phyloP scores from a whole-genome alignment of 2,113 vertebrate species.

The Columba livia region DNA sequence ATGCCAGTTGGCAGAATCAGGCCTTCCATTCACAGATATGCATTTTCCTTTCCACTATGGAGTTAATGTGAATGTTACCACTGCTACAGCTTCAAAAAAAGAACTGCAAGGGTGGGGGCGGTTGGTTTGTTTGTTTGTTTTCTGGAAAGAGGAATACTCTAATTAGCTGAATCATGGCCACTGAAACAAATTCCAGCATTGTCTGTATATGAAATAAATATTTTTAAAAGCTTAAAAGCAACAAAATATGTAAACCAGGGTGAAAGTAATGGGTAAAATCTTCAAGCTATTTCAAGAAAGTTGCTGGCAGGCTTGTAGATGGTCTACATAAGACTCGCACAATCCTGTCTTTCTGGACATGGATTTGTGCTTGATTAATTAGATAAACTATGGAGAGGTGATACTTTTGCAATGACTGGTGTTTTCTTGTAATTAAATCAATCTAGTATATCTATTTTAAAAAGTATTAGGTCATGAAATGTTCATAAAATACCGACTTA shows the following conservation, averaged over 20 bases:
- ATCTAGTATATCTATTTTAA: background rate
- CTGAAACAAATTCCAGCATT: background rate
- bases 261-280: background rate
- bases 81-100: background rate
- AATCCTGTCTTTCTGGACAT: background rate
- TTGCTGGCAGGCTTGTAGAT: background rate
- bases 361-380: background rate
- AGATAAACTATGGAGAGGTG: background rate
- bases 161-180: background rate
- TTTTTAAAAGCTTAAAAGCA: background rate
- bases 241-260: background rate
- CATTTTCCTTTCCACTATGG: background rate
- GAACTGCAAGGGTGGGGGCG: background rate
- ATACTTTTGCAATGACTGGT: background rate
- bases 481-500: background rate
- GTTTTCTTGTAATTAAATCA: slow-evolving; percentile 30
- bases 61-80: background rate
- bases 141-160: background rate
- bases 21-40: background rate
- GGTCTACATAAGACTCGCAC: background rate
- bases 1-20: background rate
- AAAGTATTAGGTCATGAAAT: background rate
- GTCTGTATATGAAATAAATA: background rate
- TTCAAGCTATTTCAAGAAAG: background rate
- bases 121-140: background rate